A percentile compares a stretch with the other conserved stretches of the same genome.
Conservation (phyloP, 2,888 invertebrate species). For the Drosophila leonis region DNA sequence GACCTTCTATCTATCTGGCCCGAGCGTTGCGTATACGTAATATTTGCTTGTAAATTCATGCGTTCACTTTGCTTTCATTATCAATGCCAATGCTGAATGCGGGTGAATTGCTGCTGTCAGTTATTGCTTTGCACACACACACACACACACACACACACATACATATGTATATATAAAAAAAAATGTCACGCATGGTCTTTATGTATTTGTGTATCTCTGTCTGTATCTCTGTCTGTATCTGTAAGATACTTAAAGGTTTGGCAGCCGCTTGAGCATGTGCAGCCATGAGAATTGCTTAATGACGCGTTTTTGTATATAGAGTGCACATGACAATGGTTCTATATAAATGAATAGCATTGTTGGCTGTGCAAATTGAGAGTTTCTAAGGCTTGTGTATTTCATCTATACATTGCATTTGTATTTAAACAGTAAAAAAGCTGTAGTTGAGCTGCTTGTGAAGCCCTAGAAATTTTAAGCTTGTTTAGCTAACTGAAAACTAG, state of each 20-base stretch:
- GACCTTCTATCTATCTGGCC: conserved; percentile 26
- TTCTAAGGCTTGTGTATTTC: background rate
- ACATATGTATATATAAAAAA: background rate
- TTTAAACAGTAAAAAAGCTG: background rate
- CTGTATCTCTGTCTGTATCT: conserved; percentile 13
- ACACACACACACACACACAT: background rate
- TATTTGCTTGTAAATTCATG: conserved; percentile 34
- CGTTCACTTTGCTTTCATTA: conserved; percentile 34
- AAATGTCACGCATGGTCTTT: conserved; percentile 30
- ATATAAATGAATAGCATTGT: conserved; percentile 5
- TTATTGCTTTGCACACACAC: background rate
- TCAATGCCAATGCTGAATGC: conserved; percentile 25
- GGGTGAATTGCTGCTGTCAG: background rate
- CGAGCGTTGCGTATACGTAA: conserved; percentile 53
- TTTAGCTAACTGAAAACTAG: background rate
- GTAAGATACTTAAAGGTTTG: conserved; percentile 17
- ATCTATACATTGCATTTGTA: background rate
- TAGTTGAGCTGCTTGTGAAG: background rate
- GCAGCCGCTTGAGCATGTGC: background rate
- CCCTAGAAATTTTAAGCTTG: background rate
- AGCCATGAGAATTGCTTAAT: conserved; percentile 4
- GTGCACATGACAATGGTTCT: background rate
- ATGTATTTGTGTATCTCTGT: conserved; percentile 3
- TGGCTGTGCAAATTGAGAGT: background rate
- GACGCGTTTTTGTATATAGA: background rate